Percentiles rank a stretch among this genome's conserved stretches.
phyloP scores from a whole-genome alignment of 2,113 vertebrate genomes.

The Aplodontia rufa region DNA sequence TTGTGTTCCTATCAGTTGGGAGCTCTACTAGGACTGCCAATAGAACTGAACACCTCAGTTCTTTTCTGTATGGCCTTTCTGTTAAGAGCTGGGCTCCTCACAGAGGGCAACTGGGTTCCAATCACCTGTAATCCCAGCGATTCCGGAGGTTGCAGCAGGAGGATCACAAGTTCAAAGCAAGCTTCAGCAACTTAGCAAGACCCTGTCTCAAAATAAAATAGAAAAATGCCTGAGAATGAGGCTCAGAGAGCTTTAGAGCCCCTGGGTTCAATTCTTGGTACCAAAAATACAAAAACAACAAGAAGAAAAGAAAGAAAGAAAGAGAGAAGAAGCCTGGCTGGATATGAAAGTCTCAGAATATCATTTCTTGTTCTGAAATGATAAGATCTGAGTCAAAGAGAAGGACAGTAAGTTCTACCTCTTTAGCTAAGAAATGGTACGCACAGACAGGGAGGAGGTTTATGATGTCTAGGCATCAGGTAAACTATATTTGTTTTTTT shows the following conservation, averaged over 20 bases:
- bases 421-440: neutral
- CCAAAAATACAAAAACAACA: too few relatives aligned
- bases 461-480: neutral
- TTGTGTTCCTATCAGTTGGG: neutral
- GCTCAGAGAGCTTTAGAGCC: too few relatives aligned
- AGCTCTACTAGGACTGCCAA: neutral
- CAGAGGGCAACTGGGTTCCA: neutral
- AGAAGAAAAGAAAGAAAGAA: too few relatives aligned
- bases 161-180: too few relatives aligned
- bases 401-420: neutral
- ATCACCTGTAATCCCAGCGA: too few relatives aligned
- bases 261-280: too few relatives aligned
- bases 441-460: neutral
- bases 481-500: neutral
- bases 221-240: too few relatives aligned
- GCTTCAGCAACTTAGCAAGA: too few relatives aligned
- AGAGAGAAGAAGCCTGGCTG: too few relatives aligned
- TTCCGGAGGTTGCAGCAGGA: too few relatives aligned
- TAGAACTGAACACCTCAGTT: neutral
- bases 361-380: neutral
- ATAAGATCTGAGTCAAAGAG: neutral
- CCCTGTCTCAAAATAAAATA: too few relatives aligned
- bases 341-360: neutral
- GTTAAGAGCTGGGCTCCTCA: neutral
- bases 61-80: neutral